A percentile compares a stretch with the other conserved stretches of the same genome.
Conservation (phyloP, 2,888 invertebrate genomes). For the Frankliniella fusca region DNA sequence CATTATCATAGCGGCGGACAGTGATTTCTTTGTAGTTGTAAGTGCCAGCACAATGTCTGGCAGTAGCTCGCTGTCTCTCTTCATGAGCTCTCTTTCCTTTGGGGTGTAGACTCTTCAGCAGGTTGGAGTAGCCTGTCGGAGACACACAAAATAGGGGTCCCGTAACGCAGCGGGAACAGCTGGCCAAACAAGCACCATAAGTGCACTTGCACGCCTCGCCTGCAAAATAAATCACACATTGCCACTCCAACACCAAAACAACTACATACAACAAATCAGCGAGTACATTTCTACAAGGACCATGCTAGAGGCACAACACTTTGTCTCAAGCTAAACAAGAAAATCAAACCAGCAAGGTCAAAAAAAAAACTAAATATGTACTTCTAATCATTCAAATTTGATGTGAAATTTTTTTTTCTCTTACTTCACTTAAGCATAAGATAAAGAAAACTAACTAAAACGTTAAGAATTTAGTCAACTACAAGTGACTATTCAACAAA, state of each 20-base stretch:
- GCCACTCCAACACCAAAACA: not conserved
- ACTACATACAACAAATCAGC: too few species aligned
- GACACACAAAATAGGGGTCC: not conserved
- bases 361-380: too few species aligned
- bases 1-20: slow-evolving; percentile 55
- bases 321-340: too few species aligned
- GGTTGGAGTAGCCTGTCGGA: slow-evolving; percentile 37
- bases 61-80: slow-evolving; percentile 41
- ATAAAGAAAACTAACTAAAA: not conserved
- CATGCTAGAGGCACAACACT: too few species aligned
- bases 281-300: too few species aligned
- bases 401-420: too few species aligned
- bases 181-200: slow-evolving; percentile 4
- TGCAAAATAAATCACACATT: slow-evolving; percentile 18
- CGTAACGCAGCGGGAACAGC: slow-evolving; percentile 10
- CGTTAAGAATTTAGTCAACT: not conserved
- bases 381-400: too few species aligned
- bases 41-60: slow-evolving; percentile 41
- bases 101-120: slow-evolving; percentile 40
- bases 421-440: not conserved
- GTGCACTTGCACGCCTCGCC: slow-evolving; percentile 5
- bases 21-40: slow-evolving; percentile 53
- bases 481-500: not conserved
- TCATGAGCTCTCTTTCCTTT: slow-evolving; percentile 38
- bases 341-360: too few species aligned